Base-by-base conservation (phyloP, 2,113 vertebrate genomes). In the Cricetomys ansorgei region DNA sequence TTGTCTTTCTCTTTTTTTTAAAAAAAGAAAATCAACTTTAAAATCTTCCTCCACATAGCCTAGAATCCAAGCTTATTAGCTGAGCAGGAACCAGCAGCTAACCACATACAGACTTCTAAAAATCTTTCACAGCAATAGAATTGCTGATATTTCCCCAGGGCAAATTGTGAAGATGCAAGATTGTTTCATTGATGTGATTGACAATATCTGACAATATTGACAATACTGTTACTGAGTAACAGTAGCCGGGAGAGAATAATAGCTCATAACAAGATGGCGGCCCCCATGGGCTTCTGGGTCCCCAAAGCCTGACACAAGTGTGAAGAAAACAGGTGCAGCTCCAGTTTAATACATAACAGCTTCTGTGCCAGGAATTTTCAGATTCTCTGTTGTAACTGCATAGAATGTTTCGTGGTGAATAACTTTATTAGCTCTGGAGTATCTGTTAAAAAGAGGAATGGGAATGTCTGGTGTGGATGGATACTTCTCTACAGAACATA, bases 301-400 rank as follows among this genome's bases (percentile, higher is more conserved):
- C 91, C 81, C 55, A 91, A 91, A 94, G 88, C 53, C 80, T 92
- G 69, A 75, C 91, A 57, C 34, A 89, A 77, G 77, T 75, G 72
- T 89, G 77, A 90, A 7, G 59, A 90, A 88, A 97, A 93, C 92
- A 98, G 88, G 88, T 96, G 72, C 70, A 95, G 85, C 27, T 90
- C 43, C 29, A 79, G 13, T 77, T 97, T 95, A 94, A 89, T 92
- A 96, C 34, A 21, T 12, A 96, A 73, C 50, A 91, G 85, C 81
- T 92, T 83, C 43, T 73, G 48, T 29, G 55, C 31, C 86, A 92
- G 84, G 67, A 95, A 87, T 91, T 94, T 48, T 93, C 86, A 84
- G 45, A 76, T 77, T 96, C 96, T 96, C 17, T 64, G 57, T 64
- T 75, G 92, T 81, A 94, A 94, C 94, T 79, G 21, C 37, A 65